Evolutionary conservation across 2,113 vertebrate species (phyloP).

Genomic region (Columbina picui): DNA sequence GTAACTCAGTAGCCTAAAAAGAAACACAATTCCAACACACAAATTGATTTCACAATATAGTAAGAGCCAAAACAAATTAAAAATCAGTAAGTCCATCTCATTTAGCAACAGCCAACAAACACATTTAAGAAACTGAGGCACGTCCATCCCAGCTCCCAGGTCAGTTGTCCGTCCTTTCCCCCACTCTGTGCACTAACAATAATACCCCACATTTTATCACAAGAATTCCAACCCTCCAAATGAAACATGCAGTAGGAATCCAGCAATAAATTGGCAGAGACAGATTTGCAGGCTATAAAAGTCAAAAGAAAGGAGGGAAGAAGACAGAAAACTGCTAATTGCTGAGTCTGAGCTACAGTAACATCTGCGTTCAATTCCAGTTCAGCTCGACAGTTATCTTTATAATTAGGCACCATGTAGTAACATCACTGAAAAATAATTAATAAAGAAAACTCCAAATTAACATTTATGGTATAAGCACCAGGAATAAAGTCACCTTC

Average conservation of each 20-base stretch:
- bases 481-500: not conserved
- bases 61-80: not conserved
- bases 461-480: not conserved
- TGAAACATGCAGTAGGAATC: not conserved
- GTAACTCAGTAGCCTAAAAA: not conserved
- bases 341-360: not conserved
- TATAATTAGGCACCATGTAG: not conserved
- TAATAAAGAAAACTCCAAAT: not conserved
- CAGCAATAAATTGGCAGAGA: not conserved
- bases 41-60: not conserved
- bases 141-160: not conserved
- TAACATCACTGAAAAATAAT: not conserved
- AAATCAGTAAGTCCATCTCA: not conserved
- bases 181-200: not conserved
- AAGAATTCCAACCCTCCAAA: not conserved
- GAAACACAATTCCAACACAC: not conserved
- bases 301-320: not conserved
- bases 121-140: not conserved
- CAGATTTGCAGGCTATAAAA: not conserved
- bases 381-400: not conserved
- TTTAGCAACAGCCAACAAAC: not conserved
- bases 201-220: accelerated
- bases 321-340: not conserved
- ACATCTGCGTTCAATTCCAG: not conserved
- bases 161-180: not conserved